These are phyloP conservation scores for Thereva unica DNA, from an alignment of 2,888 invertebrate species.

Conservation along the genomic window DNA sequence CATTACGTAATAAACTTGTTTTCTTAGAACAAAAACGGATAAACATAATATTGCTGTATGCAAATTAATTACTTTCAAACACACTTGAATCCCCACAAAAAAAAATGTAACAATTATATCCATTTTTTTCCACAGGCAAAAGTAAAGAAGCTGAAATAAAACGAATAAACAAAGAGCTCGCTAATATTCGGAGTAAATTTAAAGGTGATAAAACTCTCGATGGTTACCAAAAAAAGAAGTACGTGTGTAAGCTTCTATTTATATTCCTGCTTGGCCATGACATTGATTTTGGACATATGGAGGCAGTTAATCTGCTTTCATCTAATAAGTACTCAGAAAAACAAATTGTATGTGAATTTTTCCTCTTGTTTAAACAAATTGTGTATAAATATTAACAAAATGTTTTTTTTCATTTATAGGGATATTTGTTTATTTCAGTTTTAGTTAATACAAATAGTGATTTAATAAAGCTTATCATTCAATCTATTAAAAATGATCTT, in stretches of 20 bases:
- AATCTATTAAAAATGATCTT: conserved; percentile 98
- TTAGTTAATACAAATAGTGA: conserved; percentile 98
- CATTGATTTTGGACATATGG: conserved; percentile 99
- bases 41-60: no score
- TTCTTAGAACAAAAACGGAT: no score
- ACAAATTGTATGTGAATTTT: conserved; percentile 80
- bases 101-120: no score
- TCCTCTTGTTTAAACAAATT: not conserved
- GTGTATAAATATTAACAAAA: not conserved
- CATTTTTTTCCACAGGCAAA: conserved; percentile 69
- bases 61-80: no score
- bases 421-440: conserved; percentile 99
- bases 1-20: no score
- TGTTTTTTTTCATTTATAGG: conserved; percentile 68
- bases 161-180: conserved; percentile 98
- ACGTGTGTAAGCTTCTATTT: conserved; percentile 98
- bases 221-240: conserved; percentile 99
- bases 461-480: conserved; percentile 97
- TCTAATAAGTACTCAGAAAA: conserved; percentile 99
- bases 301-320: conserved; percentile 97
- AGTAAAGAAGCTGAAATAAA: conserved; percentile 99
- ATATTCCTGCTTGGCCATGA: conserved; percentile 99
- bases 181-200: conserved; percentile 99
- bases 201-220: conserved; percentile 99
- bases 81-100: no score